Evolutionary conservation across 2,888 invertebrate genomes (phyloP).

Genomic region (Hypena proboscidalis): DNA sequence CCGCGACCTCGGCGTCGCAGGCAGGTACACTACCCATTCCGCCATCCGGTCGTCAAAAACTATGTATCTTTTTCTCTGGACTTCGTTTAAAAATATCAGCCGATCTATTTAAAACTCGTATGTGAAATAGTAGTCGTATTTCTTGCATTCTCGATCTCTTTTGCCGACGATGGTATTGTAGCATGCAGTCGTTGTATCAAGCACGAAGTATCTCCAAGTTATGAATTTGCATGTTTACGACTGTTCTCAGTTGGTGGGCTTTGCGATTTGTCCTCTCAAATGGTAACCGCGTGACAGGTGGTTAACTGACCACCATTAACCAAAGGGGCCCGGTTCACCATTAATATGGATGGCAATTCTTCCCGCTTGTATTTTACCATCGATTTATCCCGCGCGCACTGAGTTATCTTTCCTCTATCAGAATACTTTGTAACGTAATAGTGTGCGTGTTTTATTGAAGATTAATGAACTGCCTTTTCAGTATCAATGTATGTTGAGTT

Average conservation of each 20-base stretch:
- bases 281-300: slow-evolving; percentile 72
- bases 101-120: slow-evolving; percentile 9
- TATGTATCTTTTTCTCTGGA: slow-evolving; percentile 2
- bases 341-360: slow-evolving; percentile 57
- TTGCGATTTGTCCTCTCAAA: slow-evolving; percentile 72
- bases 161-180: slow-evolving; percentile 15
- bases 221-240: slow-evolving; percentile 80
- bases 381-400: slow-evolving; percentile 63
- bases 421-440: slow-evolving; percentile 65
- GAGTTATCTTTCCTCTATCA: slow-evolving; percentile 68
- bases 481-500: too few relatives aligned
- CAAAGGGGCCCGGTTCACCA: slow-evolving; percentile 55
- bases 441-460: slow-evolving; percentile 56
- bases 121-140: slow-evolving; percentile 10
- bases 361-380: slow-evolving; percentile 62
- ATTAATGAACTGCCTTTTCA: slow-evolving; percentile 38
- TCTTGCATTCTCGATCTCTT: slow-evolving; percentile 25
- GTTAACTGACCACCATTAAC: slow-evolving; percentile 72
- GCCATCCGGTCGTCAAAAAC: too few relatives aligned
- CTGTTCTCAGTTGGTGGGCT: slow-evolving; percentile 74
- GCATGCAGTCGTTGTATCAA: slow-evolving; percentile 54
- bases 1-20: too few relatives aligned
- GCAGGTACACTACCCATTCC: too few relatives aligned
- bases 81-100: slow-evolving; percentile 9
- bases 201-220: slow-evolving; percentile 59